Evolutionary conservation across 2,113 vertebrate genomes (phyloP), one percentile per base, ranked within the genome.

Genomic region (Butastur rufipennis): DNA sequence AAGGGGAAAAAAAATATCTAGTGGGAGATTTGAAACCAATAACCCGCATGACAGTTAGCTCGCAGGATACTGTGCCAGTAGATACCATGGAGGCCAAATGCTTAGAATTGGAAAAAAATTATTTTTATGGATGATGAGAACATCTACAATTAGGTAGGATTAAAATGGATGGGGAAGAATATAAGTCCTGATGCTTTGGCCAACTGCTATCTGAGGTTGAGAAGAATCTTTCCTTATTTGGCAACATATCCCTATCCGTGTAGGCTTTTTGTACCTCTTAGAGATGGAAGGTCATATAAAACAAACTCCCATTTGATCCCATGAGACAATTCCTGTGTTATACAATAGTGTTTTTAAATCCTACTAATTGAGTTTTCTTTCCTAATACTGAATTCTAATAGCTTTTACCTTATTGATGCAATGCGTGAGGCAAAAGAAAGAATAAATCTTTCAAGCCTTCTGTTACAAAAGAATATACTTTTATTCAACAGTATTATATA

Each of bases 191-290:
- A 19, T 1, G 1, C 58, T 95, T 93, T 79, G 74, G 66, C 38
- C 45, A 70, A 18, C 58, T 92, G 16, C 70, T 87, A 6, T 80
- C 34, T 58, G 31, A 95, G 56, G 40, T 36, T 3, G n/a, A 84
- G 84, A 75, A 93, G 38, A 85, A 93, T 80, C 91, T 87, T 80
- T 38, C 94, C 94, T 82, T 96, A 73, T 94, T 95, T 95, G 86
- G 93, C 58, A 87, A 68, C 23, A 36, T 47, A 73, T 48, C 63
- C 47, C 59, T 81, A 27, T 42, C 86, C 34, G 0, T 90, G 53
- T 68, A 53, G 42, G 66, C 9, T 77, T 87, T 81, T 80, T 58
- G 42, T 93, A 90, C 59, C 70, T 87, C 62, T 47, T 62, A n/a
- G n/a, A 31, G 68, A 88, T 72, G 22, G 85, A 81, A 95, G 81